Conservation (phyloP, 1,140 invertebrate species). For the Berghia stephanieae region DNA sequence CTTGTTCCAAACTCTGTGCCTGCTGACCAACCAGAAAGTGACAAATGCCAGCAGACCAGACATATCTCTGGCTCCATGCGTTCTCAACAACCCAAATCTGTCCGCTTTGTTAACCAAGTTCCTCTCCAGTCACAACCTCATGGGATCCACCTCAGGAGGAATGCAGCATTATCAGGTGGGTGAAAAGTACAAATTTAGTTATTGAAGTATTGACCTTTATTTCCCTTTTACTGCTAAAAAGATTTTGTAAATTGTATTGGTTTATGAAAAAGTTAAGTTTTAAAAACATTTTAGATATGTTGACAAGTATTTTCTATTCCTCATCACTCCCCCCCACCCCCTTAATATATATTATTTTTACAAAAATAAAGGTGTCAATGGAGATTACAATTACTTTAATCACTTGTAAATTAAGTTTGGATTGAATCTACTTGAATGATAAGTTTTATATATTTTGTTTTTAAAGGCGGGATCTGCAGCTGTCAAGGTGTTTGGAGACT, state of each 20-base stretch:
- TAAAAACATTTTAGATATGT: too few relatives aligned
- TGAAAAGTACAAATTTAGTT: not conserved
- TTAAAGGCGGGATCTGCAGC: slow-evolving; percentile 81
- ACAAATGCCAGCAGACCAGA: slow-evolving; percentile 41
- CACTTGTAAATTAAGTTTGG: too few relatives aligned
- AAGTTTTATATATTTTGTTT: slow-evolving; percentile 34
- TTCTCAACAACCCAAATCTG: slow-evolving; percentile 77
- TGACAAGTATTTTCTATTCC: too few relatives aligned
- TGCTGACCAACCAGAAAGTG: slow-evolving; percentile 57
- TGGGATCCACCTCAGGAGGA: slow-evolving; percentile 46
- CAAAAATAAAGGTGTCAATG: too few relatives aligned
- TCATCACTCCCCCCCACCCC: too few relatives aligned
- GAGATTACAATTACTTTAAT: too few relatives aligned
- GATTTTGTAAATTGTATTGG: not conserved
- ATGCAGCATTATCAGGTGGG: slow-evolving; percentile 56
- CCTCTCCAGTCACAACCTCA: slow-evolving; percentile 72
- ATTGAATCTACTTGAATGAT: not conserved
- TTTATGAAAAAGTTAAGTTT: too few relatives aligned
- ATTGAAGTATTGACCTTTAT: not conserved
- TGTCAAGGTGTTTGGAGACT: slow-evolving; percentile 78
- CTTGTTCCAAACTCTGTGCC: slow-evolving; percentile 74
- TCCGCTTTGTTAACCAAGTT: slow-evolving; percentile 78
- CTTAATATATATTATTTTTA: too few relatives aligned
- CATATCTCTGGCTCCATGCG: slow-evolving; percentile 69
- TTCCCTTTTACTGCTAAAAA: not conserved